Evolutionary conservation across 1,140 invertebrate genomes (phyloP), one percentile per base, ranked within the genome.

Genomic region (Zaprionus kolodkinae): DNA sequence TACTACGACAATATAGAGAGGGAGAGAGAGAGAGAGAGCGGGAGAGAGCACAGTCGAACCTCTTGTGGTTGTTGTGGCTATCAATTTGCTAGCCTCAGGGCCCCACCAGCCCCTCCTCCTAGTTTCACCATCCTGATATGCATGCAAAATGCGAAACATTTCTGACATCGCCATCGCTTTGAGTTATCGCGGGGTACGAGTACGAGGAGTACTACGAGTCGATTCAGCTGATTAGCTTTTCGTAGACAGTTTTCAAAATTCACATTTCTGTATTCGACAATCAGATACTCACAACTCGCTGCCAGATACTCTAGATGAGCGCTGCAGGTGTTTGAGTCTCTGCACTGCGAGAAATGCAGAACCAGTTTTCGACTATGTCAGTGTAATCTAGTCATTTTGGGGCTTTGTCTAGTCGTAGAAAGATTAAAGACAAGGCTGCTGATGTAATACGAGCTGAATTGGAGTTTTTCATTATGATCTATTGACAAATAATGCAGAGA

Each of bases 151-250:
- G 33, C 43, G 57, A 56, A 66, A 77, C 57, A 67, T 64, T 67
- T 76, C 68, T 87, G 83, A 65, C 73, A 71, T 65, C 72, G 67
- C 66, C 78, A 84, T 62, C 48, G 59, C 59, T 71, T 85, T 82
- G 84, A 88, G 79, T 78, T 83, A 89, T 89, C 78, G 64, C 63
- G 40, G 6, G 38, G 13, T 40, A 40, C 38, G 13, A n/a, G 38
- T 12, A 0, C 1, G 6, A 3, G 2, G 21, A 21, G 21, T 21
- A n/a, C n/a, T 21, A 21, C 4, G 33, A 35, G 33, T 7, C 40
- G 40, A 15, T 45, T 45, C 40, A 45, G 40, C 40, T 45, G 40
- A 45, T 45, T 45, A 45, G 69, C 36, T 74, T 79, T 79, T 61
- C 40, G 55, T 67, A 72, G 69, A 52, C 72, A 56, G 45, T 70